Base-by-base conservation (phyloP, 1,140 invertebrate genomes). In the Goniozus legneri region DNA sequence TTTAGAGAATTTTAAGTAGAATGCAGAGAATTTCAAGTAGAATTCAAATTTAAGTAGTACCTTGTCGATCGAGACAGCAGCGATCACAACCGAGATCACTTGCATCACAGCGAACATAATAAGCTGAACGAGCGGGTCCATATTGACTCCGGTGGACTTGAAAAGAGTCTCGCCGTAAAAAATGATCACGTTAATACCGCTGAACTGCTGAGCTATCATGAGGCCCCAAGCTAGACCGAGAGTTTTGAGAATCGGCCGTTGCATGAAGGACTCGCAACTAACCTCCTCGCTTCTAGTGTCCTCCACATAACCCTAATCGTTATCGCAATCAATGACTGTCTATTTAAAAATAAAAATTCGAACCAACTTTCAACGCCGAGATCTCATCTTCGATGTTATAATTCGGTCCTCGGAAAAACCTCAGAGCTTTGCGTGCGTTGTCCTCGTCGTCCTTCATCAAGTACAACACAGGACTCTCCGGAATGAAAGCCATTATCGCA, bases 171-270 rank as follows among this genome's bases (percentile, higher is more conserved):
- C 80, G 0, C 86, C 80, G 63, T 91, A 91, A 66, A 91, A 91
- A 52, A 91, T 84, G 12, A 93, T 84, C 3, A 86, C 85, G 59
- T 91, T 92, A 37, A 93, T 88, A 22, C 91, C 88, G 49, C 84
- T 85, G 33, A 92, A 75, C 67, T 93, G 82, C 53, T 84, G 82
- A 62, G 81, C 69, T 52, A 77, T 71, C 82, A 84, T 82, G 48
- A 69, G 36, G 10, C 62, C 65, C 18, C 54, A 64, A 3, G 61
- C 59, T n/a, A 66, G 19, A 0, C 8, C 33, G 31, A 67, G 15
- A 10, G 31, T 52, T 44, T 59, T 66, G 31, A 49, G 2, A 2
- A 58, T 31, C 0, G 62, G 52, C 20, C 22, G 52, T n/a, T 47
- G 56, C 32, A 41, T 34, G 22, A 65, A 54, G 18, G 34, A 3